Base-by-base conservation (phyloP, 2,113 vertebrate genomes). In the Sylvia atricapilla region DNA sequence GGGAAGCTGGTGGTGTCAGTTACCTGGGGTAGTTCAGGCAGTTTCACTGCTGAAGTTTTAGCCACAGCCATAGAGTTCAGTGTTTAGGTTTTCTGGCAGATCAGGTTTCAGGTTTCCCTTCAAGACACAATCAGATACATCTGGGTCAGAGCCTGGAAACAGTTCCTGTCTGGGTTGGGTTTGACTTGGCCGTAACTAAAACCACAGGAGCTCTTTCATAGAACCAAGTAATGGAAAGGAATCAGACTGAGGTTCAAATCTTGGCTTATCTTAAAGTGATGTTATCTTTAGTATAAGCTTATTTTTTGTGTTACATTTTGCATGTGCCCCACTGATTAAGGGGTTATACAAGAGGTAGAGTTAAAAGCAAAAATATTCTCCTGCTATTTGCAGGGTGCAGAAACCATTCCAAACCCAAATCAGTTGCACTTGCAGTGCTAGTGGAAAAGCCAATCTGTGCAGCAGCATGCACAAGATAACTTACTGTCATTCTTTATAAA, bases 401-500 rank as follows among this genome's bases (percentile, higher is more conserved):
- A 52, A 60, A 2, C 2, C 30, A 17, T 80, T 90, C 87, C 87
- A 87, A 62, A 72, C 41, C 30, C 31, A 87, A 53, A 86, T 55
- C 22, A 37, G 28, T 10, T 55, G 15, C 19, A 18, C 10, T 92
- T 66, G 33, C 60, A 90, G 11, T 35, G 53, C 49, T 33, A 27
- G 44, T 37, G 25, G 50, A 80, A 94, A 81, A 89, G 27, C 56
- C 82, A 89, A 24, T 83, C 63, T 95, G 72, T 79, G 46, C 70
- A 87, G 20, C 21, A 81, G 20, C 23, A 74, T 66, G 33, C 60
- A 49, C 20, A 56, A 73, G 68, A 77, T 4, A 49, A 21, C 52
- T 94, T 81, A 44, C 82, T 87, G 81, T 75, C 73, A 70, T 11
- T 73, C 44, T 72, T 35, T 76, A 94, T 94, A 91, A 94, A 90